These are phyloP conservation scores for Dinomys branickii DNA, from an alignment of 2,113 vertebrate genomes.

Conservation along the genomic window DNA sequence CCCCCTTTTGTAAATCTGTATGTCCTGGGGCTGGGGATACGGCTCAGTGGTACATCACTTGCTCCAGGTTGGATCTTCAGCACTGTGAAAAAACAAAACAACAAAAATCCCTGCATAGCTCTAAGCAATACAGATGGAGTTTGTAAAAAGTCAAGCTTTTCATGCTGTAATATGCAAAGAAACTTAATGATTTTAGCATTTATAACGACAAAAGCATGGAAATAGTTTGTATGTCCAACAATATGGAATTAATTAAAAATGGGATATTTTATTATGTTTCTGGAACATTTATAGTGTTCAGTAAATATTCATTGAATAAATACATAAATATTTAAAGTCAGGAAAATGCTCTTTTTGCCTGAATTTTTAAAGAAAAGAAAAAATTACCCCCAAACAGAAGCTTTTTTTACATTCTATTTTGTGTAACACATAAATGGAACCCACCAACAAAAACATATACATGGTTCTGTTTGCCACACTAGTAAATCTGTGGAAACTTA, in stretches of 20 bases:
- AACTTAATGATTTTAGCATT: not conserved
- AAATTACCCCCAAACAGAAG: not conserved
- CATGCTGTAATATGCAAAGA: not conserved
- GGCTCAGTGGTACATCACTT: not conserved
- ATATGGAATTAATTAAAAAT: conserved; percentile 35
- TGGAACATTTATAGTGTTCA: not conserved
- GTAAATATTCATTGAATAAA: not conserved
- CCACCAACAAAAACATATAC: no score
- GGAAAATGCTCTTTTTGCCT: not conserved
- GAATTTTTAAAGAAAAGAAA: conserved; percentile 8
- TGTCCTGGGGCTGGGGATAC: not conserved
- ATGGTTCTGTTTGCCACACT: not conserved
- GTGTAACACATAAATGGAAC: not conserved
- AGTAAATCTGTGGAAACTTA: not conserved
- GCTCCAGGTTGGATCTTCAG: no score
- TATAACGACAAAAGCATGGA: not conserved
- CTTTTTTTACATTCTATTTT: not conserved
- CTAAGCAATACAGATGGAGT: not conserved
- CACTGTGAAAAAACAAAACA: not conserved
- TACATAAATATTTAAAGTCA: not conserved
- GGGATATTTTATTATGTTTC: not conserved
- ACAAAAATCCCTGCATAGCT: not conserved
- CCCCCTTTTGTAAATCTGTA: not conserved
- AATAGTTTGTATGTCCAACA: not conserved
- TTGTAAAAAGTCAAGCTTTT: not conserved